Evolutionary conservation across 2,888 invertebrate species (phyloP).

Genomic region (Noctua janthe): DNA sequence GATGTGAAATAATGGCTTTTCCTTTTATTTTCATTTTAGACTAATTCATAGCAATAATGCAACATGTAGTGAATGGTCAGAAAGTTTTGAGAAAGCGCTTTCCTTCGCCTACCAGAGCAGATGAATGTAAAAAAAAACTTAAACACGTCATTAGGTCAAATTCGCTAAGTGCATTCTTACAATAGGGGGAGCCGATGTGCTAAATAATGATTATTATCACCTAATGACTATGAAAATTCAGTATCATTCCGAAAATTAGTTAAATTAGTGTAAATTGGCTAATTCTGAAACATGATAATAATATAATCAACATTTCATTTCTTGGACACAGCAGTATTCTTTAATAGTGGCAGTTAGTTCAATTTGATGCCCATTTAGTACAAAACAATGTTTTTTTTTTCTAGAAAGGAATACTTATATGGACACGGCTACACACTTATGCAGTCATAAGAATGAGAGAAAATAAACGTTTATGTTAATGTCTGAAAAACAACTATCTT

Average conservation of each 20-base stretch:
- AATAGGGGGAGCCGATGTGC: constrained; percentile 31
- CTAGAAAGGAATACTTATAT: constrained; percentile 16
- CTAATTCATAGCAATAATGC: constrained; percentile 16
- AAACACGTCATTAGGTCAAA: constrained; percentile 35
- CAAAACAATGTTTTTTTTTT: constrained; percentile 15
- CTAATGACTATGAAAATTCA: constrained; percentile 32
- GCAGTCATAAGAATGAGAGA: background rate
- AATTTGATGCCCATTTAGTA: constrained; percentile 30
- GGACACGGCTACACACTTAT: constrained; percentile 9
- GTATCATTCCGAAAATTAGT: constrained; percentile 38
- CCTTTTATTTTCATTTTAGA: constrained; percentile 27
- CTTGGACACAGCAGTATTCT: constrained; percentile 5
- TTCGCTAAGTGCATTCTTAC: constrained; percentile 27
- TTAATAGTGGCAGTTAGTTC: constrained; percentile 14
- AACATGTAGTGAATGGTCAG: constrained; percentile 33
- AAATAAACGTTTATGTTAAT: constrained; percentile 8
- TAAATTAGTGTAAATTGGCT: constrained; percentile 46
- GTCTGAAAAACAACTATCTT: background rate
- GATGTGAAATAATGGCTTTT: constrained; percentile 19
- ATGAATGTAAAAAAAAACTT: constrained; percentile 22
- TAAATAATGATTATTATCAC: constrained; percentile 47
- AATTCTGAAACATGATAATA: constrained; percentile 42
- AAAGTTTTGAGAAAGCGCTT: constrained; percentile 52
- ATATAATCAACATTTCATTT: constrained; percentile 40
- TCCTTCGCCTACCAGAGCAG: constrained; percentile 25